These are phyloP conservation scores for Patella ulyssiponensis DNA, from an alignment of 2,888 invertebrate genomes.

Conservation along the genomic window DNA sequence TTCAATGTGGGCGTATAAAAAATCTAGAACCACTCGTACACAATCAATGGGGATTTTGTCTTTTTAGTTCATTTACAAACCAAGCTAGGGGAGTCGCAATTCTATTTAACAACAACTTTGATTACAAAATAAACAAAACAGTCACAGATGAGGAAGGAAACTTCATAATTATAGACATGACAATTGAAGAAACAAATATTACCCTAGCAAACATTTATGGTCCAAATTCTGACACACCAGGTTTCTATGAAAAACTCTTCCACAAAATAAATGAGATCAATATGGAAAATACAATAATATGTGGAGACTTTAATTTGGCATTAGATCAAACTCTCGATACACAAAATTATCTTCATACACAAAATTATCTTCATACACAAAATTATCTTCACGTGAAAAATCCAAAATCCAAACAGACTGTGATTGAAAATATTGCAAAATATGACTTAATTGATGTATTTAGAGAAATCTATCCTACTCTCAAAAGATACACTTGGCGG, in stretches of 20 bases:
- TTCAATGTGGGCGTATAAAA: too few relatives aligned
- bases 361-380: too few relatives aligned
- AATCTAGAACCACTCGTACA: background rate
- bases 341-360: too few relatives aligned
- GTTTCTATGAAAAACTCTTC: conserved; percentile 15
- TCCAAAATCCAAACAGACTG: conserved; percentile 17
- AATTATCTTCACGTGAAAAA: conserved; percentile 18
- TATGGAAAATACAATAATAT: background rate
- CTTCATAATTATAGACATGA: background rate
- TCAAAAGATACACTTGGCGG: background rate
- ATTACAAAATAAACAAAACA: background rate
- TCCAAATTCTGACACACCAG: conserved; percentile 20
- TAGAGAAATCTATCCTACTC: background rate
- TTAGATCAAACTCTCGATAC: conserved; percentile 12
- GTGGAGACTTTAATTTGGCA: conserved; percentile 20
- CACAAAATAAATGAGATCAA: conserved; percentile 3
- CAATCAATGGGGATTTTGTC: background rate
- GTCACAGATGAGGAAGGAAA: background rate
- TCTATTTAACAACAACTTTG: background rate
- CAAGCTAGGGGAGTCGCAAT: background rate
- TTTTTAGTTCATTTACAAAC: background rate
- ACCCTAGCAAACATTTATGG: conserved; percentile 18
- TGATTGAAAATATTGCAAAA: conserved; percentile 11
- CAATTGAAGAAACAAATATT: background rate
- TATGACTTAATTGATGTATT: conserved; percentile 9